Percentiles rank a stretch among this genome's conserved stretches.
These are phyloP conservation scores for Nettapus auritus DNA, from an alignment of 2,113 vertebrate genomes.

Conservation along the genomic window DNA sequence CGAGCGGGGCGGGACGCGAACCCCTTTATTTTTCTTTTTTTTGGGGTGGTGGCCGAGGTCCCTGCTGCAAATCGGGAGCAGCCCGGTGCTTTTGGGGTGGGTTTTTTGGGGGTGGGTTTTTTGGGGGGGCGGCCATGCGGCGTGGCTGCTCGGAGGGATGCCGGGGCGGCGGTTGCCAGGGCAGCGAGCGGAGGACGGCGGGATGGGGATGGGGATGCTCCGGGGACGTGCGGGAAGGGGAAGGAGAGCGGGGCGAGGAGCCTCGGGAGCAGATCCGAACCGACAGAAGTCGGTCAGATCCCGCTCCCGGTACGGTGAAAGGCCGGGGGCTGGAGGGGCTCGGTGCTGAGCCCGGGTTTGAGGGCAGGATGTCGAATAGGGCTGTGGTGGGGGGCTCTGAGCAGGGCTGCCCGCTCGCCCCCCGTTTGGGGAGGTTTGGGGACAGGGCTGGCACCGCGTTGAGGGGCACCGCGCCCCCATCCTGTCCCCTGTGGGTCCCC, in stretches of 20 bases:
- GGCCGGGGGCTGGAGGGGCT: background rate
- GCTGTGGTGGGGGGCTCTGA: background rate
- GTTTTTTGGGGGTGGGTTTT: background rate
- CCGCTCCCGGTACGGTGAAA: background rate
- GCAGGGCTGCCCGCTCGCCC: background rate
- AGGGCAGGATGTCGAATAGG: background rate
- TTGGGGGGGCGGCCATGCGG: background rate
- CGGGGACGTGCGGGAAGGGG: conserved; percentile 76
- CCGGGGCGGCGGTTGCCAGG: conserved; percentile 73
- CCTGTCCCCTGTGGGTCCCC: background rate
- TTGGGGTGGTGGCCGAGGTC: background rate
- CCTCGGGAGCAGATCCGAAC: background rate
- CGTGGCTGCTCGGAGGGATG: conserved; percentile 32
- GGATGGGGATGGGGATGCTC: conserved; percentile 72
- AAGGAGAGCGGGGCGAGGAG: conserved; percentile 34
- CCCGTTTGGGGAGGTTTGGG: background rate
- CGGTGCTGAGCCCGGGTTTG: background rate
- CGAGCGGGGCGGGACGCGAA: background rate
- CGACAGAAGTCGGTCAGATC: conserved; percentile 14
- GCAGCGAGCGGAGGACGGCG: conserved; percentile 78
- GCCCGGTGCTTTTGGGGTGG: background rate
- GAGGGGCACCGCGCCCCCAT: background rate
- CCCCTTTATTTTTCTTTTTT: background rate
- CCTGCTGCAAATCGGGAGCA: background rate
- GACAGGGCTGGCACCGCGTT: background rate